A percentile compares a stretch with the other conserved stretches of the same genome.
Conservation (phyloP, 2,797 vertebrate genomes). For the Echiichthys vipera region DNA sequence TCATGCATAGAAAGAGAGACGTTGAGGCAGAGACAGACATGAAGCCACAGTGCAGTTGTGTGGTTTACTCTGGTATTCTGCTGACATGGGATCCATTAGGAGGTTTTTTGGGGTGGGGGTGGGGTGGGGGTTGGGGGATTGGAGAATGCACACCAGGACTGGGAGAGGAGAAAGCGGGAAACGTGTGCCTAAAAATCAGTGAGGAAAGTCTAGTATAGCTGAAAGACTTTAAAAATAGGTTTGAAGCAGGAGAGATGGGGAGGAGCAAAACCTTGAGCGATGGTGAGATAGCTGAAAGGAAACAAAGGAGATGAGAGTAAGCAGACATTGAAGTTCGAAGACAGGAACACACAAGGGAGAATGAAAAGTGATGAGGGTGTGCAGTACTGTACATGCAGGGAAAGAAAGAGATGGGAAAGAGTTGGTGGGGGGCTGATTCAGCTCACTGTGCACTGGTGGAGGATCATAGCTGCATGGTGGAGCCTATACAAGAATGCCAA, state of each 20-base stretch:
- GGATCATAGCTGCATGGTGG: conserved; percentile 52
- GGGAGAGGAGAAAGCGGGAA: conserved; percentile 22
- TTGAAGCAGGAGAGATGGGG: conserved; percentile 60
- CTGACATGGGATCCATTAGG: conserved; percentile 80
- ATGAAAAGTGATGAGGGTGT: conserved; percentile 66
- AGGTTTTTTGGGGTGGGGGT: conserved; percentile 41
- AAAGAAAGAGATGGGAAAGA: conserved; percentile 35
- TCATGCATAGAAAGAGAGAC: conserved; percentile 49
- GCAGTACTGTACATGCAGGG: conserved; percentile 43
- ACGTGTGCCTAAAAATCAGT: conserved; percentile 46
- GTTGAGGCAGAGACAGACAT: conserved; percentile 70
- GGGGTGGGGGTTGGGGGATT: conserved; percentile 35
- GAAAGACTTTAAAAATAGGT: conserved; percentile 60
- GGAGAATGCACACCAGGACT: conserved; percentile 59
- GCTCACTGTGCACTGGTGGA: conserved; percentile 54
- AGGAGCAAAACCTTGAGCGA: conserved; percentile 71
- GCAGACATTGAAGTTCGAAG: conserved; percentile 73
- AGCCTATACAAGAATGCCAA: conserved; percentile 30
- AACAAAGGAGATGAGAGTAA: conserved; percentile 73
- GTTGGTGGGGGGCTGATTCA: conserved; percentile 62
- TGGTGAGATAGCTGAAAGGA: conserved; percentile 67
- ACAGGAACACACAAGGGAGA: conserved; percentile 69
- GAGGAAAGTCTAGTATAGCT: conserved; percentile 56
- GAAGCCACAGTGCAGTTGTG: conserved; percentile 79
- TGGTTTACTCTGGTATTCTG: conserved; percentile 82